Evolutionary conservation across 2,888 invertebrate species (phyloP).

Genomic region (Hedya salicella): DNA sequence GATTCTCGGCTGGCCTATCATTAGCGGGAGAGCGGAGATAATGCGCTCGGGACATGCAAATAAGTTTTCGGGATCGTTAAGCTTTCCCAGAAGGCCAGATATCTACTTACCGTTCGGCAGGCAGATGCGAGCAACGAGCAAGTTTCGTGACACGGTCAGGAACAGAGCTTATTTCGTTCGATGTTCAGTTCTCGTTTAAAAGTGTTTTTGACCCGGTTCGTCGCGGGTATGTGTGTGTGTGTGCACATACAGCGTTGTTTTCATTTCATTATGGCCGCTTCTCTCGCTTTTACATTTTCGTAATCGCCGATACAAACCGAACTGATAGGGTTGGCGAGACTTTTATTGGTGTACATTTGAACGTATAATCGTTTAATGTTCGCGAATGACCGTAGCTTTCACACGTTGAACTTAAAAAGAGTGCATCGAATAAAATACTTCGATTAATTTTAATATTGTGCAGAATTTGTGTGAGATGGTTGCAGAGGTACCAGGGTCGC

Average conservation of each 20-base stretch:
- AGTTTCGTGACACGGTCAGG: slow-evolving; percentile 81
- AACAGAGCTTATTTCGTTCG: slow-evolving; percentile 78
- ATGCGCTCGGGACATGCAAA: slow-evolving; percentile 81
- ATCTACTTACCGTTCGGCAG: slow-evolving; percentile 73
- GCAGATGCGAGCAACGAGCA: slow-evolving; percentile 74
- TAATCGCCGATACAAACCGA: slow-evolving; percentile 76
- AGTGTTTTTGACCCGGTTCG: slow-evolving; percentile 83
- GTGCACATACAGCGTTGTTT: slow-evolving; percentile 73
- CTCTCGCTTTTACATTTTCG: slow-evolving; percentile 82
- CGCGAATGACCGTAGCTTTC: slow-evolving; percentile 50
- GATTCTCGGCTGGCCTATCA: slow-evolving; percentile 75
- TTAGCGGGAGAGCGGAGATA: slow-evolving; percentile 74
- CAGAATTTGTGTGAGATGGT: slow-evolving; percentile 75
- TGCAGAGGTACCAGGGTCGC: slow-evolving; percentile 34
- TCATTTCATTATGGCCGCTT: slow-evolving; percentile 80
- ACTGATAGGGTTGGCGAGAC: slow-evolving; percentile 70
- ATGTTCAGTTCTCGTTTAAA: slow-evolving; percentile 79
- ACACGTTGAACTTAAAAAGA: slow-evolving; percentile 50
- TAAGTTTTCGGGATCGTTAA: slow-evolving; percentile 78
- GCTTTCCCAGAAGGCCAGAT: slow-evolving; percentile 82
- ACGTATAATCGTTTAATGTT: slow-evolving; percentile 49
- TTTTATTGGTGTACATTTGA: slow-evolving; percentile 57
- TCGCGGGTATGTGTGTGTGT: slow-evolving; percentile 69
- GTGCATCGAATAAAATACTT: slow-evolving; percentile 50
- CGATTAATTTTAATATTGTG: slow-evolving; percentile 66